Percentiles rank a stretch among this genome's conserved stretches.
These are phyloP conservation scores for Drosophila sucinea DNA, from an alignment of 1,140 invertebrate genomes.

Conservation along the genomic window DNA sequence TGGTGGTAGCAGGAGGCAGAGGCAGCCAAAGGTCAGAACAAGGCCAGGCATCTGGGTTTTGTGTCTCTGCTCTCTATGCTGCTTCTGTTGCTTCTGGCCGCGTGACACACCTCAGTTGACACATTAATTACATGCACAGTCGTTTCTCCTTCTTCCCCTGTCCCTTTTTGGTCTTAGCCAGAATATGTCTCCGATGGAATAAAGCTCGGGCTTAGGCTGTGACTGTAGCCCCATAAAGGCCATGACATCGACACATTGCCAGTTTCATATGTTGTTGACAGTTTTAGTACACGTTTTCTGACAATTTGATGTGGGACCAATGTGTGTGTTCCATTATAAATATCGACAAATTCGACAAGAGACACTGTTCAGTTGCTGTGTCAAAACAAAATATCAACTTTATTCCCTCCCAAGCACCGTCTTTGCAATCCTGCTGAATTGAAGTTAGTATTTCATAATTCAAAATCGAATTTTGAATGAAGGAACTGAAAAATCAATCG, in stretches of 20 bases:
- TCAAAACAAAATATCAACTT: not conserved
- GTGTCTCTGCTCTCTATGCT: conserved; percentile 20
- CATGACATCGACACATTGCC: conserved; percentile 40
- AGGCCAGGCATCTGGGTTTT: conserved; percentile 52
- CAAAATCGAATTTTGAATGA: too few species aligned
- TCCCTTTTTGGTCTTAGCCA: not conserved
- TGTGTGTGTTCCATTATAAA: conserved; percentile 1
- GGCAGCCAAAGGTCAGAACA: conserved; percentile 38
- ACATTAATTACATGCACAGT: conserved; percentile 71
- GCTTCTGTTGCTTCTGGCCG: conserved; percentile 12
- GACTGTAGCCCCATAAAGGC: not conserved
- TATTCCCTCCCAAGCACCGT: not conserved
- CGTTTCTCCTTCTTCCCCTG: not conserved
- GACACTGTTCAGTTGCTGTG: not conserved
- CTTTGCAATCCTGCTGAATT: too few species aligned
- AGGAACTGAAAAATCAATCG: too few species aligned
- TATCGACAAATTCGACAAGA: conserved; percentile 1
- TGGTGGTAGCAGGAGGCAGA: conserved; percentile 29
- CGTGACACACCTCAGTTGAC: conserved; percentile 66
- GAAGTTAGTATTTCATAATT: too few species aligned
- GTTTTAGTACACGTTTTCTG: conserved; percentile 35
- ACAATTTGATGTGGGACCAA: conserved; percentile 39
- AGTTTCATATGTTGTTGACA: conserved; percentile 43
- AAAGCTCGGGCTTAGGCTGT: not conserved
- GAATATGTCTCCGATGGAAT: not conserved